phyloP scores from a whole-genome alignment of 1,140 invertebrate species.

The Hypsibius dujardini region DNA sequence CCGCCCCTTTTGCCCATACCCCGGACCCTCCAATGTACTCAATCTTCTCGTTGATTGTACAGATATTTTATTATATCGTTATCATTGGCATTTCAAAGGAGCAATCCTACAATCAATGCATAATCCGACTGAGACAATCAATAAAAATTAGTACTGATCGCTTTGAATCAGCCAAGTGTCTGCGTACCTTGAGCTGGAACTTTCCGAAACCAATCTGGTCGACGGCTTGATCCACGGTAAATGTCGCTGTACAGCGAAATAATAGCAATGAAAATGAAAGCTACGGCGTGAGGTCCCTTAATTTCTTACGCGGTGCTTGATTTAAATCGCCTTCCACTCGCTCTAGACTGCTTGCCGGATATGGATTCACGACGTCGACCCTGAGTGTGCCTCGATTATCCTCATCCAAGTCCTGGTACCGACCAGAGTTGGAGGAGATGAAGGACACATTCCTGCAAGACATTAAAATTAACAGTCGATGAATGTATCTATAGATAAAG shows the following conservation, averaged over 20 bases:
- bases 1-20: too few species aligned
- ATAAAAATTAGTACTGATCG: conserved; percentile 16
- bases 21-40: too few species aligned
- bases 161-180: conserved; percentile 31
- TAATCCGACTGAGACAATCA: too few species aligned
- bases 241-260: conserved; percentile 54
- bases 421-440: neutral
- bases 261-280: neutral
- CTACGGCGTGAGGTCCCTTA: neutral
- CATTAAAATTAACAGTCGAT: neutral
- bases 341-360: neutral
- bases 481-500: too few species aligned
- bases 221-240: conserved; percentile 82
- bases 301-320: neutral
- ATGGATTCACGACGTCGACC: neutral
- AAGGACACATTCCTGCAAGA: neutral
- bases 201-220: conserved; percentile 83
- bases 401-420: conserved; percentile 5
- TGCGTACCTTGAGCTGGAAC: conserved; percentile 64
- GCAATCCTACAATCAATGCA: too few species aligned
- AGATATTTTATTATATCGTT: neutral
- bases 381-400: neutral
- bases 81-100: too few species aligned
- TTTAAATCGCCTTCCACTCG: neutral
- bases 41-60: too few species aligned